Conservation (phyloP, 2,888 invertebrate species). For the Dicyrtoma fusca region DNA sequence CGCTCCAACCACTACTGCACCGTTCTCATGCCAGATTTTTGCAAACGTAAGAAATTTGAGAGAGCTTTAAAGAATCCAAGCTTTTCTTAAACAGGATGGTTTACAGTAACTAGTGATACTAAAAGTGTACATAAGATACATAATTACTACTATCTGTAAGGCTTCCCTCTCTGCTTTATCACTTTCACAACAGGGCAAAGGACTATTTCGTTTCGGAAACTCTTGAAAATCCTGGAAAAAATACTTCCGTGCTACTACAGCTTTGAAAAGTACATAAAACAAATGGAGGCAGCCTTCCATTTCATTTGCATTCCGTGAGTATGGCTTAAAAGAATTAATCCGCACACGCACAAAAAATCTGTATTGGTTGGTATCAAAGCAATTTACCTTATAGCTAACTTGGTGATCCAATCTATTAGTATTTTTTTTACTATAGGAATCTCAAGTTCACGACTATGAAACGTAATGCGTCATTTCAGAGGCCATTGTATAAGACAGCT, state of each 20-base stretch:
- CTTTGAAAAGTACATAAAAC: constrained; percentile 2
- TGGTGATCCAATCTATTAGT: neutral
- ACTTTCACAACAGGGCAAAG: no score
- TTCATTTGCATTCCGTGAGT: constrained; percentile 3
- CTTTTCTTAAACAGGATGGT: no score
- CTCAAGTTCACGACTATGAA: constrained; percentile 7
- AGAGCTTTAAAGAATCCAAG: no score
- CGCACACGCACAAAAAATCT: neutral
- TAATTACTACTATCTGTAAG: no score
- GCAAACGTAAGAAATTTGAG: no score
- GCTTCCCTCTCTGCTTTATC: no score
- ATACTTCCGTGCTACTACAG: neutral
- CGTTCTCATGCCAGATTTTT: no score
- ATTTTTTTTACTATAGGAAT: constrained; percentile 7
- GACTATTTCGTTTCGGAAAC: no score
- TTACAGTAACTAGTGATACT: no score
- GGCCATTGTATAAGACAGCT: constrained; percentile 26
- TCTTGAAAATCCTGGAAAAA: neutral
- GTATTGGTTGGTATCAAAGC: constrained; percentile 7
- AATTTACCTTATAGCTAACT: constrained; percentile 16
- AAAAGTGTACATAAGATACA: no score
- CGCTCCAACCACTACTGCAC: no score
- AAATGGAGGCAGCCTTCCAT: neutral
- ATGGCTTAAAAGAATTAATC: constrained; percentile 25
- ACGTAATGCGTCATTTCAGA: constrained; percentile 25